Evolutionary conservation across 2,888 invertebrate genomes (phyloP), one percentile per base, ranked within the genome.

Genomic region (Yponomeuta malinellus): DNA sequence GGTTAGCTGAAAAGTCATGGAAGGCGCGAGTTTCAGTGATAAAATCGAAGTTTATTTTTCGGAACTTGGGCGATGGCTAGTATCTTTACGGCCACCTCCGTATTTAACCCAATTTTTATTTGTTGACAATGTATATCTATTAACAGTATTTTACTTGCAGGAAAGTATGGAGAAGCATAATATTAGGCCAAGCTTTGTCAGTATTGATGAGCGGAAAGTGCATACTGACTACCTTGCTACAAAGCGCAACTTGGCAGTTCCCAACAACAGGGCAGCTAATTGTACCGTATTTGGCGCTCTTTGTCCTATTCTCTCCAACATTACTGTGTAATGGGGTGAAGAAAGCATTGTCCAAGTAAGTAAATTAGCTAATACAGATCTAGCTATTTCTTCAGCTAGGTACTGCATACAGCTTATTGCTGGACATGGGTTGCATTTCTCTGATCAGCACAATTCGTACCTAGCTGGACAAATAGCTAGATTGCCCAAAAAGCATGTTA

Each of bases 241-340:
- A 95, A 79, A 94, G 94, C 77, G 93, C 94, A 73, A 94, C 94
- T 74, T 94, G 94, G 79, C 94, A 96, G 72, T 94, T 95, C 75
- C 94, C 96, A 48, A 96, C 96, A 10, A 96, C 96, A 75, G 96
- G 95, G 69, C 97, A 97, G 87, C 95, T 95, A 75, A 94, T 97
- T 78, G 93, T 96, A 70, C 96, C 96, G 79, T 97, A 97, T 83
- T 91, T 95, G 75, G 92, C 95, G 74, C 93, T 97, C 76, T 95
- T 96, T 79, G 89, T 96, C 76, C 93, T 96, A 73, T 97, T 96
- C 82, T 95, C 96, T 68, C 95, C 96, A 72, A 94, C 95, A 84
- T 87, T 97, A 79, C 94, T 96, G 2, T 96, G 96, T 86, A 93
- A 95, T 76, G 94, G 95, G 73, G 92, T 96, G 66, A 93, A 94